Base-by-base conservation (phyloP, 2,888 invertebrate genomes). In the Pharmacophagus antenor region DNA sequence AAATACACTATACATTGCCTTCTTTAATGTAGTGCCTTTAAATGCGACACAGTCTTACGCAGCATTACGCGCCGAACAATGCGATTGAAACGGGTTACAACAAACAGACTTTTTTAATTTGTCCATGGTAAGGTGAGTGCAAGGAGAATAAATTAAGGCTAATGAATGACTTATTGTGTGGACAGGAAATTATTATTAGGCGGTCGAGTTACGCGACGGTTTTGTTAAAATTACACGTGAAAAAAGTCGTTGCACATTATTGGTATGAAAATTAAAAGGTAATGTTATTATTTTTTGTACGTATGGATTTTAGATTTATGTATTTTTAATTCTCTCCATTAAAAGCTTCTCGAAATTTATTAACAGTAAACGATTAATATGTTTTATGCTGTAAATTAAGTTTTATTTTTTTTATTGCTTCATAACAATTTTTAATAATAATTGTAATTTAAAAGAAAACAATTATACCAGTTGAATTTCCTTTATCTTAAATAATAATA, bases 121-220 rank as follows among this genome's bases (percentile, higher is more conserved):
- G 73, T 74, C 70, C 67, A 68, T 70, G 67, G 74, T 74, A 75
- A 86, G 84, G 85, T 84, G 80, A 82, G 82, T 82, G 83, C 79
- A 83, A 84, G 82, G 73, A 85, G 84, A 80, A 86, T 88, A 85
- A 88, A 88, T 89, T 88, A 87, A 85, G 85, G 85, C 78, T 88
- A 89, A 89, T 89, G 88, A 88, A 89, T 88, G 88, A 82, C 80
- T 85, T 87, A 86, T 88, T 88, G 87, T 83, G 86, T 81, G 78
- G 76, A 85, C 87, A 86, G 89, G 88, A 88, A 85, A 86, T 87
- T 84, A 82, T 88, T 88, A 88, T 85, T 86, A 81, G 77, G 74
- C 70, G 74, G 69, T 82, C 77, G 78, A 70, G 78, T 84, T 82
- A 77, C 81, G 62, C 51, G 70, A 68, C 77, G 78, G 79, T 76